Percentiles rank a stretch among this genome's conserved stretches.
Evolutionary conservation across 2,113 vertebrate species (phyloP).

Genomic region (Furnarius figulus): DNA sequence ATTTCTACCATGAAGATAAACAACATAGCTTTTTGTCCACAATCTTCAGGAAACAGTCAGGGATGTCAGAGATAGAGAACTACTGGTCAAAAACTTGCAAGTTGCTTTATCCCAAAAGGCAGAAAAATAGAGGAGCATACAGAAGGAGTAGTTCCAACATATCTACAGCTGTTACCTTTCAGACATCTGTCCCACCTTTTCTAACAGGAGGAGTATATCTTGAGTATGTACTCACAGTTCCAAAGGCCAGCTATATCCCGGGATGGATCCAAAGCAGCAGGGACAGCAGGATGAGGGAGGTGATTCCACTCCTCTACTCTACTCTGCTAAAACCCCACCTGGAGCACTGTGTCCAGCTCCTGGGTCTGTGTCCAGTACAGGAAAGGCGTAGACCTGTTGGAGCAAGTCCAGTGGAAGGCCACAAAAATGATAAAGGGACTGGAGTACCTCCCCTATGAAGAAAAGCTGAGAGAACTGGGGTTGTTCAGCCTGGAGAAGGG

Average conservation of each 20-base stretch:
- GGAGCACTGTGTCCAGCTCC: neutral
- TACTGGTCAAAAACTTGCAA: neutral
- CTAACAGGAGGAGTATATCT: neutral
- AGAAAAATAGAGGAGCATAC: neutral
- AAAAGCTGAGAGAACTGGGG: neutral
- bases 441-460: neutral
- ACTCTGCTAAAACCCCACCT: neutral
- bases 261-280: neutral
- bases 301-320: neutral
- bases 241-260: neutral
- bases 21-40: neutral
- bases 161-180: neutral
- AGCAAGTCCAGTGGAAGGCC: neutral
- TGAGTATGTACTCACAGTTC: neutral
- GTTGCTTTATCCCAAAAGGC: neutral
- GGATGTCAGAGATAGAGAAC: neutral
- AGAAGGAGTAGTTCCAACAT: neutral
- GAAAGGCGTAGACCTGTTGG: neutral
- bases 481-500: neutral
- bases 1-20: neutral
- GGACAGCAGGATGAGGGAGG: neutral
- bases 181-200: neutral
- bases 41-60: neutral
- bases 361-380: neutral
- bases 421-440: neutral